phyloP scores from a whole-genome alignment of 2,113 vertebrate genomes.

The Burhinus bistriatus region DNA sequence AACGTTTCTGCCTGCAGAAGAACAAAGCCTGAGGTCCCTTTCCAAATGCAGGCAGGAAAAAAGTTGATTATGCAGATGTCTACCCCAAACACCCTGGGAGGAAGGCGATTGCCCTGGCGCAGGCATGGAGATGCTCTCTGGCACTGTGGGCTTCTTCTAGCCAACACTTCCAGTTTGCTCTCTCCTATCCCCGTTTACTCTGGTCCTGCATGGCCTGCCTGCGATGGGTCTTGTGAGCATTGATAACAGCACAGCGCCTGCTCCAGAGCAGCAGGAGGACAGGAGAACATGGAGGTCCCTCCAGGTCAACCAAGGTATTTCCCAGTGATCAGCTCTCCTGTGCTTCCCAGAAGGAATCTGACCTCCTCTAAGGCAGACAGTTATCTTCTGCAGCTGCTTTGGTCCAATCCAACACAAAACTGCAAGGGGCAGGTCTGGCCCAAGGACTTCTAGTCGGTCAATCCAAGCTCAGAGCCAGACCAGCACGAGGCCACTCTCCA shows the following conservation, averaged over 20 bases:
- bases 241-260: background rate
- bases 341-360: background rate
- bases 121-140: background rate
- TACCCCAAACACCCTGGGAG: background rate
- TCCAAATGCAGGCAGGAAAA: background rate
- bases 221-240: background rate
- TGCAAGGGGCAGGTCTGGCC: background rate
- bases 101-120: rapidly evolving
- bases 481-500: background rate
- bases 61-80: background rate
- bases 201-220: background rate
- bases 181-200: background rate
- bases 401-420: background rate
- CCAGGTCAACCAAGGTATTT: background rate
- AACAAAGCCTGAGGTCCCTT: background rate
- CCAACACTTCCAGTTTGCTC: background rate
- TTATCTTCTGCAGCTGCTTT: background rate
- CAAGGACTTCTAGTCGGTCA: background rate
- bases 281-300: background rate
- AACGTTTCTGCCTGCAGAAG: background rate
- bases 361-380: background rate
- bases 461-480: background rate
- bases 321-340: background rate
- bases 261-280: background rate
- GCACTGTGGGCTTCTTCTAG: background rate